Evolutionary conservation across 2,113 vertebrate genomes (phyloP).

Genomic region (Climacteris rufus): DNA sequence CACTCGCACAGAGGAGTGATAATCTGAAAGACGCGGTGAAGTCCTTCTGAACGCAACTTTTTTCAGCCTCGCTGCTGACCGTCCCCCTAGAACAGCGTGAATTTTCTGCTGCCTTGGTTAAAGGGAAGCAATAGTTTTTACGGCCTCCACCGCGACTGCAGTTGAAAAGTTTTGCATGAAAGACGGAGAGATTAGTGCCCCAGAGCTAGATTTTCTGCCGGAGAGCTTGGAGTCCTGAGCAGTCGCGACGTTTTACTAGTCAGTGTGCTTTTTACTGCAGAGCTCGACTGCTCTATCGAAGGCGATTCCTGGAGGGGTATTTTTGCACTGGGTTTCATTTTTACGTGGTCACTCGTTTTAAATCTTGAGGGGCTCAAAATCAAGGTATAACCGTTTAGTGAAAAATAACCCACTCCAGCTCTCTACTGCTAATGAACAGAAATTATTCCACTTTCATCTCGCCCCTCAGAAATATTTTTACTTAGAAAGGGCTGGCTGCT

Average conservation of each 20-base stretch:
- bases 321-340: conserved; percentile 26
- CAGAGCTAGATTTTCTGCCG: conserved; percentile 4
- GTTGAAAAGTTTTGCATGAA: not conserved
- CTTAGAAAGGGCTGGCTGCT: conserved; percentile 65
- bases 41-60: not conserved
- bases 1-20: not conserved
- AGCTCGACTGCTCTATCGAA: not conserved
- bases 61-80: not conserved
- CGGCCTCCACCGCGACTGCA: not conserved
- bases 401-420: not conserved
- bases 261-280: not conserved
- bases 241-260: conserved; percentile 8
- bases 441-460: conserved; percentile 75
- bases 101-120: not conserved
- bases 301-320: not conserved
- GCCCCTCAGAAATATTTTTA: conserved; percentile 66
- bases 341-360: not conserved
- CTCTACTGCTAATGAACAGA: conserved; percentile 69
- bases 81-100: not conserved
- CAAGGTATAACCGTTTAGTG: not conserved
- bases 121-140: conserved; percentile 25
- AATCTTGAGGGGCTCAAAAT: not conserved
- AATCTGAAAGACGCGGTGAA: not conserved
- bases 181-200: not conserved
- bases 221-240: not conserved